Evolutionary conservation across 2,797 vertebrate species (phyloP), one percentile per base, ranked within the genome.

Genomic region (Trachops cirrhosus): DNA sequence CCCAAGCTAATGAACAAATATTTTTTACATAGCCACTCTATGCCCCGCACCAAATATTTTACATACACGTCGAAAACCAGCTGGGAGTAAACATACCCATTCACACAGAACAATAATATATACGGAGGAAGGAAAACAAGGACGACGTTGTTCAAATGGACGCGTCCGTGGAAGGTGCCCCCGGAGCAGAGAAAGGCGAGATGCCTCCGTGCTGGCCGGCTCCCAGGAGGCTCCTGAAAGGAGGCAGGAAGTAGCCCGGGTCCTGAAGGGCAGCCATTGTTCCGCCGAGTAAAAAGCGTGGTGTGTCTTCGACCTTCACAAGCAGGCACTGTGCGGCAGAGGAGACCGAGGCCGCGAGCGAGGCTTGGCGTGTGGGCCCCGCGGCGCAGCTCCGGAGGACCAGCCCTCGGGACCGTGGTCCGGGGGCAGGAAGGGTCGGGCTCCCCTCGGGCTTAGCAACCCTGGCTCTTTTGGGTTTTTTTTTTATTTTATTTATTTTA

Each of bases 181-280:
- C 19, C 6, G 59, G 67, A 67, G 22, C 52, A 44, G 59, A 59
- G 86, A 79, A 74, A 93, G 62, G 32, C 32, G 64, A 92, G 77
- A 34, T 11, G 37, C 26, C 9, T 2, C 14, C 3, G 1, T 2
- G 14, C 64, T 46, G 67, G 70, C 21, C n/a, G 10, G 22, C 34
- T 68, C 59, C 78, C 26, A 73, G 77, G 77, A 57, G 62, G 84
- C 71, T 68, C 73, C 59, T 0, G 4, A 39, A 18, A 96, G 57
- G 75, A 93, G 57, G 78, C 83, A 80, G 86, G n/a, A 71, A 88
- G 86, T 2, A 46, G 70, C 46, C 39, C 26, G 57, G 85, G 64
- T 19, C 39, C 70, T 32, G 59, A 86, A 46, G 64, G 90, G 84
- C 91, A 89, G 87, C 15, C 19, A 59, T 16, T 29, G n/a, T 57